Evolutionary conservation across 2,888 invertebrate genomes (phyloP), one percentile per base, ranked within the genome.

Genomic region (Chloroclystis v-ata): DNA sequence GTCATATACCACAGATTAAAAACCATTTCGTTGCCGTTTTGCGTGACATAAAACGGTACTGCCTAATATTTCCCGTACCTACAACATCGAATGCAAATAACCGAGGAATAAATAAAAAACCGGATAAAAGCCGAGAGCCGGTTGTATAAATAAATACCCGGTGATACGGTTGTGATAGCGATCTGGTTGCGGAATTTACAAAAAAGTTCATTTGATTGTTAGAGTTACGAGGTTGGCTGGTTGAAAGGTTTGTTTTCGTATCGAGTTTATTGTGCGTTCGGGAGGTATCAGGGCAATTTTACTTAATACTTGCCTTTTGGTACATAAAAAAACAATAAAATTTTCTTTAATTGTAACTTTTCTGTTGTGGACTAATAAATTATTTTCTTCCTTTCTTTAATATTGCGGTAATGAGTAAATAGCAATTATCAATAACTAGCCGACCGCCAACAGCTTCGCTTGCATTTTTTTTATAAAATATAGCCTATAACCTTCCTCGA

Each of bases 141-240:
- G 37, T 37, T 37, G 37, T 37, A 44, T 49, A 37, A 40, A 43
- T 43, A 49, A 38, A 47, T 49, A 44, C 14, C 40, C 28, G 30
- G 20, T 33, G 42, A 47, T 43, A 42, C 20, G 37, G 26, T 20
- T 37, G 35, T 12, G 48, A 40, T 48, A 38, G 20, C 40, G 46
- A 47, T 47, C 41, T 37, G 28, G 25, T 10, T 16, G 25, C 28
- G 30, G 13, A 30, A 37, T 4, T 20, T 32, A 38, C 32, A 26
- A 35, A 20, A 37, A 38, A 45, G 28, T 39, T 42, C 33, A 28
- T 42, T 45, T 38, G 20, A 37, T 29, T 29, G 43, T 43, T 43
- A 35, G 43, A 11, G 41, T 24, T 37, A 24, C 28, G 8, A 5
- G n/a, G 32, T 16, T 33, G 14, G 13, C 12, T 13, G 11, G 30